Evolutionary conservation across 2,888 invertebrate genomes (phyloP).

Genomic region (Cataglyphis rosenhaueri): DNA sequence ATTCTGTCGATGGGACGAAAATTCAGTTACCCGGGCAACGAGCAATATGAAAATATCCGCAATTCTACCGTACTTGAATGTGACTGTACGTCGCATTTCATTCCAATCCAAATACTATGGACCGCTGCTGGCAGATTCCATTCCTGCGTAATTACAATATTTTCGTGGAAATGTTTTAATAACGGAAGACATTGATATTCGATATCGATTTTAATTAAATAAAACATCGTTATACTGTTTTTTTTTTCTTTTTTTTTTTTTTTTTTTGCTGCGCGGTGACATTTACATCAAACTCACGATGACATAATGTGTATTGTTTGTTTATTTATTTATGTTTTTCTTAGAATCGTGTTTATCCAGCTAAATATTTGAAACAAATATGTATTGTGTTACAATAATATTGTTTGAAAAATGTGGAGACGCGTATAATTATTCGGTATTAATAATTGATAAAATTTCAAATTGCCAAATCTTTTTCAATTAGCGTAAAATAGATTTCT

Average conservation of each 20-base stretch:
- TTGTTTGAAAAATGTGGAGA: neutral
- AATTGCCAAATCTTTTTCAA: neutral
- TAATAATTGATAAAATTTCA: neutral
- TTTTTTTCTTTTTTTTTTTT: neutral
- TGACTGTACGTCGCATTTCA: slow-evolving; percentile 3
- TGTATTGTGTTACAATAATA: neutral
- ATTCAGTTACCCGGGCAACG: slow-evolving; percentile 34
- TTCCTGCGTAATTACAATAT: slow-evolving; percentile 34
- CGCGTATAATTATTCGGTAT: neutral
- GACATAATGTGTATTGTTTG: neutral
- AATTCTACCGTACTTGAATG: slow-evolving; percentile 33
- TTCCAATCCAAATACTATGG: slow-evolving; percentile 13
- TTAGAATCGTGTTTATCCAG: neutral
- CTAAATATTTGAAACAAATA: neutral
- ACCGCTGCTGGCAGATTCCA: slow-evolving; percentile 12
- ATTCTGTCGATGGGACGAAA: slow-evolving; percentile 58
- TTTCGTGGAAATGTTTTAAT: slow-evolving; percentile 33
- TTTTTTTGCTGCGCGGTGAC: too few relatives aligned
- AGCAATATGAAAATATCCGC: neutral
- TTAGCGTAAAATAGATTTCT: slow-evolving; percentile 1
- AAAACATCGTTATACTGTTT: neutral
- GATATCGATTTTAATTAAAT: slow-evolving; percentile 25
- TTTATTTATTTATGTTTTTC: neutral
- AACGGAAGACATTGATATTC: neutral
- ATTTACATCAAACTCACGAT: neutral